Conservation (phyloP, 2,888 invertebrate species). For the Diaperis boleti region DNA sequence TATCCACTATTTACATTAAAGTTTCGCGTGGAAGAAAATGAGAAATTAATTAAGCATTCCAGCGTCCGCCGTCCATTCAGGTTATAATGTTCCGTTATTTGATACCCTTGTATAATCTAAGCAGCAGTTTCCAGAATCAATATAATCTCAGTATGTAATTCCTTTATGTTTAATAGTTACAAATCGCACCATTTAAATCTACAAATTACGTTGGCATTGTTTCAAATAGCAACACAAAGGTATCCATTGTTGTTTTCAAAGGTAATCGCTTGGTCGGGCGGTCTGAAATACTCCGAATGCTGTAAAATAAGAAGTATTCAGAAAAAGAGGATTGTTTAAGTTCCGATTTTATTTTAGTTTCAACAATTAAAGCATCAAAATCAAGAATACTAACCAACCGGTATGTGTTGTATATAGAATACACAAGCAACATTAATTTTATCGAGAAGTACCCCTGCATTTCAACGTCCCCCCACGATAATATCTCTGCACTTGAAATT, state of each 20-base stretch:
- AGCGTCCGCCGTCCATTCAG: background rate
- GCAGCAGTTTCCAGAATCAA: constrained; percentile 21
- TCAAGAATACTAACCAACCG: too few relatives aligned
- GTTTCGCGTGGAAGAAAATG: background rate
- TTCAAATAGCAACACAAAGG: constrained; percentile 32
- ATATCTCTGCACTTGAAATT: constrained; percentile 16
- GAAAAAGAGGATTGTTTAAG: too few relatives aligned
- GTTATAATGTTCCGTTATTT: constrained; percentile 1
- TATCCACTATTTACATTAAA: background rate
- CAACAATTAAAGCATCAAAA: too few relatives aligned
- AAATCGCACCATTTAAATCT: constrained; percentile 39
- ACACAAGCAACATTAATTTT: too few relatives aligned
- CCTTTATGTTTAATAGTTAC: constrained; percentile 37
- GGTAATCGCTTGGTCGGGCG: constrained; percentile 11
- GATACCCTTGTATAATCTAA: constrained; percentile 16
- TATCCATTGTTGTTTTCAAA: constrained; percentile 23
- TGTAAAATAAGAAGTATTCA: too few relatives aligned
- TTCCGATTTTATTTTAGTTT: too few relatives aligned
- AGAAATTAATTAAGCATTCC: constrained; percentile 7
- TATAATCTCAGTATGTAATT: constrained; percentile 42
- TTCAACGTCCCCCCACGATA: background rate
- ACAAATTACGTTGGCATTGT: constrained; percentile 32
- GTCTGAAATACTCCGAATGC: too few relatives aligned
- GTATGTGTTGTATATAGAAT: too few relatives aligned
- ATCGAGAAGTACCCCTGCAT: too few relatives aligned